phyloP scores from a whole-genome alignment of 2,113 vertebrate species.

The Centropus unirufus region DNA sequence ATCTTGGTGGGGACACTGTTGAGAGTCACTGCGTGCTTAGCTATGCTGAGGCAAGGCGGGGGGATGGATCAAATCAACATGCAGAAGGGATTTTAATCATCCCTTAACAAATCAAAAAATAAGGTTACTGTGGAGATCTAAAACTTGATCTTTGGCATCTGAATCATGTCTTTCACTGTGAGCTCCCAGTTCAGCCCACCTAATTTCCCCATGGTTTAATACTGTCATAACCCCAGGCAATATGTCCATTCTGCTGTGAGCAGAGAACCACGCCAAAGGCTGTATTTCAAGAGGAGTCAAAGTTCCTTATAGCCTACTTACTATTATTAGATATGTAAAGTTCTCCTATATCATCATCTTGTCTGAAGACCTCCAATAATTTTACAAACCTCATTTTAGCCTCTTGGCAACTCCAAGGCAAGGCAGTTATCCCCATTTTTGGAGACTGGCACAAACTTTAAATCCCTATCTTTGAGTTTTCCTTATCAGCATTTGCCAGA shows the following conservation, averaged over 20 bases:
- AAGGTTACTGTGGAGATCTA: not conserved
- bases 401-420: not conserved
- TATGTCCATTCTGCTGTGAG: not conserved
- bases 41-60: not conserved
- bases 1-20: not conserved
- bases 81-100: constrained; percentile 30
- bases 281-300: constrained; percentile 10
- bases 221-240: not conserved
- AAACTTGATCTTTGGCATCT: constrained; percentile 20
- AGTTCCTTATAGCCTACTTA: constrained; percentile 40
- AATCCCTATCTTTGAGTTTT: not conserved
- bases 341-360: constrained; percentile 8
- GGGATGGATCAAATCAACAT: not conserved
- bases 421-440: not conserved
- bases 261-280: not conserved
- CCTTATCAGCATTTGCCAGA: not conserved
- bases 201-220: not conserved
- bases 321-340: constrained; percentile 46
- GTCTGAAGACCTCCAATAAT: constrained; percentile 31
- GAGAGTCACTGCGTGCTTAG: not conserved
- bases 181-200: not conserved
- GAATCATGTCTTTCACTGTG: not conserved
- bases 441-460: not conserved
- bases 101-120: constrained; percentile 3
- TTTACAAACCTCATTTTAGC: constrained; percentile 33